These are phyloP conservation scores for Empis livida DNA, from an alignment of 2,888 invertebrate genomes.

Conservation along the genomic window DNA sequence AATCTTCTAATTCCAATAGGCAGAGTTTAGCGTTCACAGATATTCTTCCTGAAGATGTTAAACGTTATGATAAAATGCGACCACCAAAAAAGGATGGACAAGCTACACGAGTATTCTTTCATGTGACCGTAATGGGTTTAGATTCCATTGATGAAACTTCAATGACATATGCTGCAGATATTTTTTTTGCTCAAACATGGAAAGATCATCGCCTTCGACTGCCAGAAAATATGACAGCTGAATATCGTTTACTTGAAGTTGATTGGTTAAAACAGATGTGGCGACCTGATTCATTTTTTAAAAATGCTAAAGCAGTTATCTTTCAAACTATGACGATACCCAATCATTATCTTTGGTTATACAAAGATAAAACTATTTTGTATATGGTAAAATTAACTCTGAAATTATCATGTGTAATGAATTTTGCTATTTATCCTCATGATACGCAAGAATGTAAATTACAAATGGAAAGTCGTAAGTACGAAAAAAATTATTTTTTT, in stretches of 20 bases:
- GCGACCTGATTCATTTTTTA: constrained; percentile 88
- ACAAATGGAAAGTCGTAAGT: constrained; percentile 89
- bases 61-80: constrained; percentile 84
- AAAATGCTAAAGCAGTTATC: constrained; percentile 85
- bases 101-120: constrained; percentile 79
- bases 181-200: constrained; percentile 90
- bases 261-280: constrained; percentile 89
- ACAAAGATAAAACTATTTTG: constrained; percentile 70
- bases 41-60: constrained; percentile 73
- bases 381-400: constrained; percentile 80
- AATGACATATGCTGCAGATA: constrained; percentile 88
- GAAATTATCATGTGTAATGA: constrained; percentile 85
- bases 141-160: constrained; percentile 93
- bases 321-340: constrained; percentile 93
- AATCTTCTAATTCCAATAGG: too few relatives aligned
- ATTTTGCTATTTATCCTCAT: constrained; percentile 86
- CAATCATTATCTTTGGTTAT: constrained; percentile 86
- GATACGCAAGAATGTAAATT: constrained; percentile 89
- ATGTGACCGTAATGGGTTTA: constrained; percentile 88
- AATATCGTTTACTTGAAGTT: constrained; percentile 75
- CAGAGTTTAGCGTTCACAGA: constrained; percentile 67
- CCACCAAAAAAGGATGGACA: constrained; percentile 82
- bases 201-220: constrained; percentile 74
- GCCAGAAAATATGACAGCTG: constrained; percentile 86
- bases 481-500: neutral